Conservation (phyloP, 2,113 vertebrate genomes). For the Cyprinodon variegatus region DNA sequence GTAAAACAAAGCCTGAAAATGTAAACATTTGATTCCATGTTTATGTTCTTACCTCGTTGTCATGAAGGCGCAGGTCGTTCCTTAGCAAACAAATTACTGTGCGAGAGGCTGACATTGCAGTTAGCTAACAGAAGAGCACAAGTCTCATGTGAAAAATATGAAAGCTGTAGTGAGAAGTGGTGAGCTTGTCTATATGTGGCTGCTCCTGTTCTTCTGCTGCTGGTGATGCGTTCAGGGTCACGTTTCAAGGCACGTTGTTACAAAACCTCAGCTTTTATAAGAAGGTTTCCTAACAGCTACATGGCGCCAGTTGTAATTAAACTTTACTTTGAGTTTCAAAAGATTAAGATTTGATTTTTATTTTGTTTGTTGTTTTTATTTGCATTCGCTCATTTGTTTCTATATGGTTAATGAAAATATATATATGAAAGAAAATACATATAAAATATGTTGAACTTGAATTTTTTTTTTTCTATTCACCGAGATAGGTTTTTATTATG, state of each 20-base stretch:
- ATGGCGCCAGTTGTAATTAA: no score
- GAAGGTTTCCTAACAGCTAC: constrained; percentile 16
- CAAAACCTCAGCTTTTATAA: constrained; percentile 59
- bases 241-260: constrained; percentile 51
- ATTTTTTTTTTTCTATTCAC: no score
- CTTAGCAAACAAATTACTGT: constrained; percentile 79
- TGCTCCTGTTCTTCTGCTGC: neutral
- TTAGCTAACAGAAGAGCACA: neutral
- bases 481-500: no score
- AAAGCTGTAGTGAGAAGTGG: neutral
- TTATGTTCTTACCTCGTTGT: constrained; percentile 78
- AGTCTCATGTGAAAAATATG: neutral
- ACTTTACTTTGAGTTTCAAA: no score
- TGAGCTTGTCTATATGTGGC: neutral
- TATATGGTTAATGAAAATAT: no score
- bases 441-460: no score
- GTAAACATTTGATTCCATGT: neutral
- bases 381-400: no score
- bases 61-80: constrained; percentile 81
- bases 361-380: no score
- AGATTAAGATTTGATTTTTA: no score
- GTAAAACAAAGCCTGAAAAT: neutral
- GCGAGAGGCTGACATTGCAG: constrained; percentile 54
- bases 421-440: no score
- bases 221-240: constrained; percentile 7